These are phyloP conservation scores for Macaria liturata DNA, from an alignment of 2,888 invertebrate genomes.

Conservation along the genomic window DNA sequence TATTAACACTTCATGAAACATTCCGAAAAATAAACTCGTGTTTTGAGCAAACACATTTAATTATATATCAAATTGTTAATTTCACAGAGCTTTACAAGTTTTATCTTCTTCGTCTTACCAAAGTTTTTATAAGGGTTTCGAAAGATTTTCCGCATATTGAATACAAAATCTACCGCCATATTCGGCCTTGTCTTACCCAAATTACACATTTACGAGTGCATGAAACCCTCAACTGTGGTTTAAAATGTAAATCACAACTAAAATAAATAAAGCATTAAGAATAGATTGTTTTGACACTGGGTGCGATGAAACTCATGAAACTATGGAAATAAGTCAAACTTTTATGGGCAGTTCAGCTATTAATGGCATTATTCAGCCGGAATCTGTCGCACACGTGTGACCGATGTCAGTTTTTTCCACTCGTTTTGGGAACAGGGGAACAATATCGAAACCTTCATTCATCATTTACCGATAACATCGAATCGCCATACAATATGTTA, in stretches of 20 bases:
- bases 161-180: no score
- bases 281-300: conserved; percentile 8
- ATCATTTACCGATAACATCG: conserved; percentile 20
- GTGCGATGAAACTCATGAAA: conserved; percentile 12
- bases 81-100: no score
- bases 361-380: conserved; percentile 15
- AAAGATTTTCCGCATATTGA: no score
- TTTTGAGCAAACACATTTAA: no score
- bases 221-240: no score
- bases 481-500: conserved; percentile 16
- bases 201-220: no score
- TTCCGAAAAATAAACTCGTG: conserved; percentile 7
- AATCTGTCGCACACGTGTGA: conserved; percentile 25
- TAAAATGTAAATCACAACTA: no score
- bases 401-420: conserved; percentile 6
- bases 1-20: conserved; percentile 32
- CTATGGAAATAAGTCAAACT: conserved; percentile 15
- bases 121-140: no score
- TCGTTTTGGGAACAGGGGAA: conserved; percentile 6
- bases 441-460: conserved; percentile 16
- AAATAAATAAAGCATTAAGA: not conserved
- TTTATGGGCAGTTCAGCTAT: conserved; percentile 14
- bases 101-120: no score
- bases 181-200: no score
- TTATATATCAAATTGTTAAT: no score